phyloP scores from a whole-genome alignment of 2,888 invertebrate genomes.

The Leucoma salicis region DNA sequence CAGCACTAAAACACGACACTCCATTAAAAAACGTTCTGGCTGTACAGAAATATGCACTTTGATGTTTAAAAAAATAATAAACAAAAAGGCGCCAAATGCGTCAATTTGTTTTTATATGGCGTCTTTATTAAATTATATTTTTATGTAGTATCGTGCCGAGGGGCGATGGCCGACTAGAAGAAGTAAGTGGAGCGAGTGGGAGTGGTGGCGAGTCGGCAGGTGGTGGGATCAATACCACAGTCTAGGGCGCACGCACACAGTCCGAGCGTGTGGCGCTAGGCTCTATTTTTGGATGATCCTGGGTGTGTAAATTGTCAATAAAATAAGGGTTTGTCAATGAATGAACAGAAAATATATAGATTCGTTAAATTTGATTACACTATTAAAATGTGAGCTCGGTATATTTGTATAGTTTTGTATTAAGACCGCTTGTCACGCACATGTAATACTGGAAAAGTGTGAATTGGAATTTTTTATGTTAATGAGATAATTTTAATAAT shows the following conservation, averaged over 20 bases:
- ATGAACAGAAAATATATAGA: not conserved
- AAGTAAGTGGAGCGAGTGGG: slow-evolving; percentile 62
- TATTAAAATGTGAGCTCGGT: no score
- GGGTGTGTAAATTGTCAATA: slow-evolving; percentile 45
- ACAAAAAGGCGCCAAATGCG: slow-evolving; percentile 32
- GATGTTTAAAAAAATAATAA: not conserved
- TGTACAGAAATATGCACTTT: slow-evolving; percentile 14
- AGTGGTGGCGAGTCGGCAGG: slow-evolving; percentile 70
- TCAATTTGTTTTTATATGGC: slow-evolving; percentile 37
- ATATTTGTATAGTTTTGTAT: no score
- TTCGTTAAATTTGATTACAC: not conserved
- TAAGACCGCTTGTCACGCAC: no score
- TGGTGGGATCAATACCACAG: slow-evolving; percentile 76
- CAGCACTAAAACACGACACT: slow-evolving; percentile 38
- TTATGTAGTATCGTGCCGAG: slow-evolving; percentile 60
- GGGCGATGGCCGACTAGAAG: slow-evolving; percentile 75
- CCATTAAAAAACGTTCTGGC: slow-evolving; percentile 31
- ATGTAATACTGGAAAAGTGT: no score
- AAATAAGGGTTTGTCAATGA: slow-evolving; percentile 25
- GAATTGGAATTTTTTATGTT: no score
- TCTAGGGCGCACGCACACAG: slow-evolving; percentile 80
- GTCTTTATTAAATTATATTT: slow-evolving; percentile 39
- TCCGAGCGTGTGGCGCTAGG: slow-evolving; percentile 54
- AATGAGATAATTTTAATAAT: no score
- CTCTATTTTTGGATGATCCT: slow-evolving; percentile 59